These are phyloP conservation scores for Rhinolophus ferrumequinum DNA, from an alignment of 2,113 vertebrate genomes.

Conservation along the genomic window DNA sequence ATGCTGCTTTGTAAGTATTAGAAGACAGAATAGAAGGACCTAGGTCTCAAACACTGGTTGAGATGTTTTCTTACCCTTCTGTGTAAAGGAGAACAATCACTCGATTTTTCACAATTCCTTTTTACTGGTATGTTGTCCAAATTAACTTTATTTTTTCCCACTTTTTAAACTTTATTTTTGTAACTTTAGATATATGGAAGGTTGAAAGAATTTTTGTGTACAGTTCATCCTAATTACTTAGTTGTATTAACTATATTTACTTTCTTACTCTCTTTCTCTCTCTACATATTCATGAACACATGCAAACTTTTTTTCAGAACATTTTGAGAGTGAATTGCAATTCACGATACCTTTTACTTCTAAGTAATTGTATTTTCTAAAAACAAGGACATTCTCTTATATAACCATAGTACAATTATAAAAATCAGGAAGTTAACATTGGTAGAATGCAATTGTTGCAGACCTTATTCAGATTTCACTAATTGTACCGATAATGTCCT, in stretches of 20 bases:
- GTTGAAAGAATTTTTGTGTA: neutral
- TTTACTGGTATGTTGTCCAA: neutral
- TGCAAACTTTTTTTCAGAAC: neutral
- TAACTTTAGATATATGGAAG: neutral
- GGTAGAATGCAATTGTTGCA: neutral
- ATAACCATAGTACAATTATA: neutral
- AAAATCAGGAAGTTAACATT: neutral
- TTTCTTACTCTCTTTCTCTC: neutral
- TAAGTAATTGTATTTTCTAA: slow-evolving; percentile 14
- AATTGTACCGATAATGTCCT: neutral
- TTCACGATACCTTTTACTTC: neutral
- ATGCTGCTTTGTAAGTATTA: neutral
- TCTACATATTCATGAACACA: neutral
- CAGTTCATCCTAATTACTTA: neutral
- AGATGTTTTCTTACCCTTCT: neutral
- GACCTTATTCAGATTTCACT: slow-evolving; percentile 1
- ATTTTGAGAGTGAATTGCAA: neutral
- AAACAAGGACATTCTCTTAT: neutral
- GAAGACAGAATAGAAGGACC: neutral
- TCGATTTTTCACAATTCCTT: neutral
- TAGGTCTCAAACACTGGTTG: neutral
- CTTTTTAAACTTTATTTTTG: neutral
- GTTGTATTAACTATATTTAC: neutral
- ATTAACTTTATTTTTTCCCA: neutral
- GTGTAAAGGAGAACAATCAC: neutral